Evolutionary conservation across 2,113 vertebrate species (phyloP).

Genomic region (Hemibagrus wyckioides): DNA sequence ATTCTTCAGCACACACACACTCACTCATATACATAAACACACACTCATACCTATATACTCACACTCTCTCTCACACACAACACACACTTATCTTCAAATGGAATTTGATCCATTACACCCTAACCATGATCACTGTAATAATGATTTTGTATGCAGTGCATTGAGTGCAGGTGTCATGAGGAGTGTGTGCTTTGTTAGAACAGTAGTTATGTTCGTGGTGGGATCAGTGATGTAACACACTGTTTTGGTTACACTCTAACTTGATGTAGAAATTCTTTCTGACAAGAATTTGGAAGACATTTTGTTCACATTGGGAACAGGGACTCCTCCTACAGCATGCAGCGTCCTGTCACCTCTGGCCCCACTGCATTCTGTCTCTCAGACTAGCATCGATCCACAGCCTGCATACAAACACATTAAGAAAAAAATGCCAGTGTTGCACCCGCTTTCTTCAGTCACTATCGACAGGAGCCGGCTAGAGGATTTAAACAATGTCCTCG

Average conservation of each 20-base stretch:
- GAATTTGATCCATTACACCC: neutral
- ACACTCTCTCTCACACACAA: no score
- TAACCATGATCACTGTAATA: neutral
- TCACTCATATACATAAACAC: constrained; percentile 4
- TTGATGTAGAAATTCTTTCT: neutral
- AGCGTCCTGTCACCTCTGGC: neutral
- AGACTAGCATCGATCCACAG: constrained; percentile 22
- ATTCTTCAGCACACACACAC: constrained; percentile 33
- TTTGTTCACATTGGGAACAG: neutral
- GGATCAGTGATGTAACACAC: no score
- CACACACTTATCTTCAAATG: neutral
- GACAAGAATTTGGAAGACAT: no score
- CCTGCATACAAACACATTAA: constrained; percentile 24
- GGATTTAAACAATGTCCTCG: constrained; percentile 3
- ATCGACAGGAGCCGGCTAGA: constrained; percentile 24
- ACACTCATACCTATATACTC: neutral
- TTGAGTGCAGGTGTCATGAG: neutral
- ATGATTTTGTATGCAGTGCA: neutral
- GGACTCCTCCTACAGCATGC: neutral
- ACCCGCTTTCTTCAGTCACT: neutral
- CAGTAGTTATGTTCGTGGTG: no score
- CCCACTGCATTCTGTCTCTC: constrained; percentile 12
- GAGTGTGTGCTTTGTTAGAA: neutral
- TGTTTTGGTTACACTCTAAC: no score
- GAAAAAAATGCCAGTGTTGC: constrained; percentile 19